Conservation (phyloP, 2,113 vertebrate genomes). For the Arizona elegans region DNA sequence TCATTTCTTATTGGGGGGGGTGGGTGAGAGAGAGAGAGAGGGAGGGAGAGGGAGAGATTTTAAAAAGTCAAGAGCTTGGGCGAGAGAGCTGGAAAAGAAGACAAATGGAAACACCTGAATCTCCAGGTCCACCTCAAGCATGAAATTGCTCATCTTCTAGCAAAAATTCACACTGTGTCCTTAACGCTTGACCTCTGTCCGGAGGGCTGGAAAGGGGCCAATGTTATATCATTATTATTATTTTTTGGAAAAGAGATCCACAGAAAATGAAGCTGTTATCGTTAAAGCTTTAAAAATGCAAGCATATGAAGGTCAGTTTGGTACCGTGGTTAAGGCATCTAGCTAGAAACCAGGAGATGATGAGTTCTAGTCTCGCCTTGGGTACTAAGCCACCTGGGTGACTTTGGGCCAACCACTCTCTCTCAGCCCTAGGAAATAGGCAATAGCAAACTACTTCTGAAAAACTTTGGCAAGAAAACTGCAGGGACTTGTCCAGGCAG, state of each 20-base stretch:
- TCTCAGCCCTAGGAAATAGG: neutral
- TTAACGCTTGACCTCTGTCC: neutral
- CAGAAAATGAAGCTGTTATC: neutral
- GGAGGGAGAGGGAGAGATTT: too few species aligned
- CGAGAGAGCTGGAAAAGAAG: neutral
- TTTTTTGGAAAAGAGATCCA: neutral
- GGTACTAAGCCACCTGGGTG: neutral
- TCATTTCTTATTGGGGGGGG: too few species aligned
- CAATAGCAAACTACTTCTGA: neutral
- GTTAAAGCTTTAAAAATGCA: neutral
- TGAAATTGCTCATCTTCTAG: neutral
- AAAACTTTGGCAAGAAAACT: neutral
- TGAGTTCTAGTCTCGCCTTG: neutral
- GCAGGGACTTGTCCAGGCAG: neutral
- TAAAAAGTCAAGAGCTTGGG: neutral
- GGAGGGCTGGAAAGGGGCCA: neutral
- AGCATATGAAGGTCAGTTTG: neutral
- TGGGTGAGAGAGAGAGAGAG: too few species aligned
- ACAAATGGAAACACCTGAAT: neutral
- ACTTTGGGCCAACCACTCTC: neutral
- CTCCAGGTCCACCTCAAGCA: neutral
- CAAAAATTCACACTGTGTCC: neutral
- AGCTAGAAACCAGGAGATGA: neutral
- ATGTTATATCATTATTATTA: neutral
- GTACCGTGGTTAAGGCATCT: neutral